Base-by-base conservation (phyloP, 2,113 vertebrate genomes). In the Grammomys dolichurus region DNA sequence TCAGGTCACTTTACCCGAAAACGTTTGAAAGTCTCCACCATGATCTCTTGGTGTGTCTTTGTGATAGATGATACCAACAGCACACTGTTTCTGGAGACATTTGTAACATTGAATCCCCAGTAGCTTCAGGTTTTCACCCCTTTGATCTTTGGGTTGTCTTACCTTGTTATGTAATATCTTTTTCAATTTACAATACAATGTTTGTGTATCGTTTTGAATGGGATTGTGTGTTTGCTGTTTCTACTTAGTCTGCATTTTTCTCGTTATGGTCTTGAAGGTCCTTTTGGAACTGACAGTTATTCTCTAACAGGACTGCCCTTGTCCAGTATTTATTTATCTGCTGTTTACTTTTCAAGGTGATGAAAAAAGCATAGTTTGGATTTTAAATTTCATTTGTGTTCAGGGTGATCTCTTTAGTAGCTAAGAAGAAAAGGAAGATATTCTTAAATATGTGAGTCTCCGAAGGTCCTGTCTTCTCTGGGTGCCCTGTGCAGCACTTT, bases 171-270 rank as follows among this genome's bases (percentile, higher is more conserved):
- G 33, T 97, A 82, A 87, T 88, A 93, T 98, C 86, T 97, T 96
- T 97, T 97, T 97, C 96, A 67, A 70, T 96, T 98, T 96, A 95
- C 97, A 93, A 86, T 87, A 96, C 97, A 93, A 92, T 92, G 97
- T 97, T 97, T 98, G 98, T 99, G 98, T 91, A 98, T 98, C 98
- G 96, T 96, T 98, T 98, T 98, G 97, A 97, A 98, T 97, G 97
- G 97, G 95, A 98, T 97, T 95, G 89, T 98, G 54, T 97, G 14
- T 98, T 96, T 60, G 31, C 97, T 96, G 89, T 98, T 94, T 17
- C 97, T 96, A 17, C 97, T 95, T 97, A 94, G 96, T 97, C 96
- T 97, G 93, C 96, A 89, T 95, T 93, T 96, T 98, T 98, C 98
- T 97, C 97, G 95, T 98, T 97, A 94, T 97, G 97, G 95, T 98